phyloP scores from a whole-genome alignment of 2,797 vertebrate genomes.

The Poecilia gillii region DNA sequence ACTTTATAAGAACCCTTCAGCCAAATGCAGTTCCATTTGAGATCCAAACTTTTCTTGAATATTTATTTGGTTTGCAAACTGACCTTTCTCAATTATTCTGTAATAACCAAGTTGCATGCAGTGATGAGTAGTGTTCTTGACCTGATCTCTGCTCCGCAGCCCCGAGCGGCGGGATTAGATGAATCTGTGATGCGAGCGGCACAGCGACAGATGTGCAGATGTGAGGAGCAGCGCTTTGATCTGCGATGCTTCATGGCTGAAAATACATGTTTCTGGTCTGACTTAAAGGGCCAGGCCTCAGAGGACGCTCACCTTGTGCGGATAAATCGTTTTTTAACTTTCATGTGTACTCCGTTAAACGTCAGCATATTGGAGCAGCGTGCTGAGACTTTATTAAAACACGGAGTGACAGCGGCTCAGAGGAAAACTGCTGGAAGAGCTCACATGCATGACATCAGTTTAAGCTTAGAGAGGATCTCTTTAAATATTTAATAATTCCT shows the following conservation, averaged over 20 bases:
- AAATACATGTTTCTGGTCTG: not conserved
- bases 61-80: not conserved
- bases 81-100: not conserved
- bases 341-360: not conserved
- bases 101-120: not conserved
- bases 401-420: not conserved
- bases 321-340: not conserved
- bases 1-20: not conserved
- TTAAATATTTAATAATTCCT: constrained; percentile 8
- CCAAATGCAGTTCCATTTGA: not conserved
- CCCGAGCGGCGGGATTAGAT: not conserved
- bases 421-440: not conserved
- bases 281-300: not conserved
- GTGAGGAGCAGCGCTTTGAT: not conserved
- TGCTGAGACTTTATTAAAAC: not conserved
- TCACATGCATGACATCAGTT: not conserved
- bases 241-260: not conserved
- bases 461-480: not conserved
- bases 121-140: not conserved
- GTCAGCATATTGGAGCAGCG: not conserved
- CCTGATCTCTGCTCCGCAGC: not conserved
- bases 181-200: not conserved
- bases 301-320: not conserved
- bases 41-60: not conserved
- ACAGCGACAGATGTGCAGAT: constrained; percentile 1